These are phyloP conservation scores for Berghia stephanieae DNA, from an alignment of 1,140 invertebrate genomes.

Conservation along the genomic window DNA sequence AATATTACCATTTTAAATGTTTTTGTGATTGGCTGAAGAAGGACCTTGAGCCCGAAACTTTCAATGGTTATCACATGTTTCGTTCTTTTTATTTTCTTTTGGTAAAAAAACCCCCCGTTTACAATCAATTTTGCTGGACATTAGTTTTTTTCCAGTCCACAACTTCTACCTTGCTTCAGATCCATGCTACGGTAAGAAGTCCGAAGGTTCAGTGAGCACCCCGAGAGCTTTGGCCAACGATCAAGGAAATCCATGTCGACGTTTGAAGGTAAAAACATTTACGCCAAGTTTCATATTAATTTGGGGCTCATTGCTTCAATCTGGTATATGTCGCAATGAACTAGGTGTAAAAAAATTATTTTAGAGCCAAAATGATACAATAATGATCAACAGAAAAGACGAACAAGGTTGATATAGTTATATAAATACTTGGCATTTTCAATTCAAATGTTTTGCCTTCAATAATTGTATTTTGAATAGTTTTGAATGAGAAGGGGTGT, in stretches of 20 bases:
- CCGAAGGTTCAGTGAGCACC: neutral
- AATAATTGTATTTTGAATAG: too few species aligned
- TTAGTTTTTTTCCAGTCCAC: neutral
- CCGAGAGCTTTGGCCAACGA: neutral
- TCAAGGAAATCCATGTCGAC: conserved; percentile 22
- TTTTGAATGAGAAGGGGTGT: too few species aligned
- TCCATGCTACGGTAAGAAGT: conserved; percentile 24
- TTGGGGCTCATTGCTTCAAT: too few species aligned
- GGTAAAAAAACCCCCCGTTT: neutral
- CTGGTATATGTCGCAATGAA: too few species aligned
- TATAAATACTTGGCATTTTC: too few species aligned
- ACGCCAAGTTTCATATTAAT: neutral
- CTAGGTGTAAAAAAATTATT: too few species aligned
- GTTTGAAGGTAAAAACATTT: conserved; percentile 12
- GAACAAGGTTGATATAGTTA: too few species aligned
- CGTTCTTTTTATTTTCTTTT: neutral
- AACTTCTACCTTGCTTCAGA: neutral
- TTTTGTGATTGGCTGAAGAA: neutral
- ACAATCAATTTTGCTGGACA: too few species aligned
- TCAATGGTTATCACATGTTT: neutral
- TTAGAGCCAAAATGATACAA: too few species aligned
- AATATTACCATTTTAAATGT: too few species aligned
- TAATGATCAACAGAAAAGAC: too few species aligned
- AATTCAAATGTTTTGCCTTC: too few species aligned
- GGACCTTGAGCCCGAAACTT: neutral